Evolutionary conservation across 2,888 invertebrate species (phyloP), one percentile per base, ranked within the genome.

Genomic region (Caenorhabditis sp.): DNA sequence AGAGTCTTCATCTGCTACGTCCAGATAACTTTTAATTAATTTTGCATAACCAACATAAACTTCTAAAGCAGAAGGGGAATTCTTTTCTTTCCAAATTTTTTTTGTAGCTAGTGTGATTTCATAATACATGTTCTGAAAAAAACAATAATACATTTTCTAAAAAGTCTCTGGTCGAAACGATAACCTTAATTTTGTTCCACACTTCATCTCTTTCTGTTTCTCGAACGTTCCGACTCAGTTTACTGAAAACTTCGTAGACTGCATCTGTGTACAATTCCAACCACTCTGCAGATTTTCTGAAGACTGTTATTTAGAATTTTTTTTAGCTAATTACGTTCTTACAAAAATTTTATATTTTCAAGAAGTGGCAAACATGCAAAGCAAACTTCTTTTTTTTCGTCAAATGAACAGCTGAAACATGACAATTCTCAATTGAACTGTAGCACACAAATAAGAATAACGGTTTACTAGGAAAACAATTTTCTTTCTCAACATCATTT

Each of bases 371-470:
- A 67, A n/a, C 84, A 83, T 1, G 58, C 68, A 26, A 80, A 68
- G 67, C 87, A 87, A 22, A 85, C 86, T 9, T 84, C 85, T 40
- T 87, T 87, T 64, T 87, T 87, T 13, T 85, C 85, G n/a, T 87
- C 87, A 51, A 86, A 87, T 15, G 74, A 74, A 11, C 82, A 69
- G 51, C 87, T 87, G 65, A 56, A 72, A n/a, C 32, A 64, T 58
- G 22, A 35, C 26, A 28, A 44, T 37, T 8, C 5, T 32, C 9
- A 4, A 32, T 32, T n/a, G n/a, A n/a, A n/a, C n/a, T n/a, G n/a
- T n/a, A n/a, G n/a, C n/a, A n/a, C n/a, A n/a, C n/a, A n/a, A n/a
- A n/a, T n/a, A n/a, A n/a, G n/a, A n/a, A n/a, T n/a, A n/a, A n/a
- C n/a, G n/a, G n/a, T n/a, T n/a, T n/a, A n/a, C n/a, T n/a, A n/a